phyloP scores from a whole-genome alignment of 2,797 vertebrate genomes.

The Dermochelys coriacea region DNA sequence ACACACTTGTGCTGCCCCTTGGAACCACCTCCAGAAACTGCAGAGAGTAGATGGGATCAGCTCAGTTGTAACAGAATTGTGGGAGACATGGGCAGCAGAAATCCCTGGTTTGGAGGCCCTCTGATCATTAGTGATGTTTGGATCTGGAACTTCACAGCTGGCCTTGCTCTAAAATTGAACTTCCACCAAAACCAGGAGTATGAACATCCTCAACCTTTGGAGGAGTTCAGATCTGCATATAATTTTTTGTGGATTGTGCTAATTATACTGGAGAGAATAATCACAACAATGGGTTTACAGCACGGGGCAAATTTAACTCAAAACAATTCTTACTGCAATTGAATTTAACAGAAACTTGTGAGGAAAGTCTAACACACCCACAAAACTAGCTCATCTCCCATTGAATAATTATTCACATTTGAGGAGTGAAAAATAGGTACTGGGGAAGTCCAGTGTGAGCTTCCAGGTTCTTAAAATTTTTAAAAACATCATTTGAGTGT shows the following conservation, averaged over 20 bases:
- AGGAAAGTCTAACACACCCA: background rate
- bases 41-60: background rate
- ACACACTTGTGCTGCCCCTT: background rate
- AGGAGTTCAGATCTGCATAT: background rate
- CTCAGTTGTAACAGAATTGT: background rate
- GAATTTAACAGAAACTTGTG: background rate
- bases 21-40: background rate
- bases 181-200: background rate
- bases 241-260: background rate
- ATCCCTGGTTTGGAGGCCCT: accelerated
- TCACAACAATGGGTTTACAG: background rate
- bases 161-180: background rate
- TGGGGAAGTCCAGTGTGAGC: background rate
- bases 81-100: background rate
- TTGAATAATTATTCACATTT: background rate
- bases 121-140: background rate
- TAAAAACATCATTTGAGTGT: background rate
- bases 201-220: background rate
- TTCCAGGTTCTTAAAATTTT: background rate
- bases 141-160: background rate
- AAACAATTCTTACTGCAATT: background rate
- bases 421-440: background rate
- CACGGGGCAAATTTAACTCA: background rate
- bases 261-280: background rate
- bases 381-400: background rate